These are phyloP conservation scores for Herpetotheres cachinnans DNA, from an alignment of 2,113 vertebrate species.

Conservation along the genomic window DNA sequence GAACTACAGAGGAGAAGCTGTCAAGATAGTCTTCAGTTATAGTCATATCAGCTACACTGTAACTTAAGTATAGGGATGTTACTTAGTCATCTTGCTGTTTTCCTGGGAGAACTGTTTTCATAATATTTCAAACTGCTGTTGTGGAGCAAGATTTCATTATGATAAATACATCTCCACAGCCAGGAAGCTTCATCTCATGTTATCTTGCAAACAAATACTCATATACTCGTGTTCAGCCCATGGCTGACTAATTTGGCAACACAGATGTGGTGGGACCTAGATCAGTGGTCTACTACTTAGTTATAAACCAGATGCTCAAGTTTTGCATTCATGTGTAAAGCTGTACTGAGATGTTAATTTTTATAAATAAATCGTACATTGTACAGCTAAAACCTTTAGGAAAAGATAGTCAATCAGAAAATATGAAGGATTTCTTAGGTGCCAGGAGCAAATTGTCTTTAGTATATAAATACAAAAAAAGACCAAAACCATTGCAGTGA, in stretches of 20 bases:
- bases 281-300: not conserved
- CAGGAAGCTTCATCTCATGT: not conserved
- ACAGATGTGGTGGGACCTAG: not conserved
- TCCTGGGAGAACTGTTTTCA: not conserved
- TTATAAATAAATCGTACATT: not conserved
- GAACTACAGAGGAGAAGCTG: not conserved
- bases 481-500: not conserved
- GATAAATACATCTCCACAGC: not conserved
- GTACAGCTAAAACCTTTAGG: not conserved
- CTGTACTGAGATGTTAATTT: not conserved
- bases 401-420: not conserved
- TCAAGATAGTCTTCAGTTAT: not conserved
- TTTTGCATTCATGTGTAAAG: not conserved
- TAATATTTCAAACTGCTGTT: not conserved
- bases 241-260: not conserved
- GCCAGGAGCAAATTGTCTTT: not conserved
- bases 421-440: not conserved
- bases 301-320: not conserved
- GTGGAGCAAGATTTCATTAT: not conserved
- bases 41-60: not conserved
- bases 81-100: not conserved
- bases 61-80: not conserved
- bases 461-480: not conserved
- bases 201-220: not conserved
- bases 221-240: not conserved